A percentile compares a stretch with the other conserved stretches of the same genome.
These are phyloP conservation scores for Megalops atlanticus DNA, from an alignment of 2,113 vertebrate genomes.

Conservation along the genomic window DNA sequence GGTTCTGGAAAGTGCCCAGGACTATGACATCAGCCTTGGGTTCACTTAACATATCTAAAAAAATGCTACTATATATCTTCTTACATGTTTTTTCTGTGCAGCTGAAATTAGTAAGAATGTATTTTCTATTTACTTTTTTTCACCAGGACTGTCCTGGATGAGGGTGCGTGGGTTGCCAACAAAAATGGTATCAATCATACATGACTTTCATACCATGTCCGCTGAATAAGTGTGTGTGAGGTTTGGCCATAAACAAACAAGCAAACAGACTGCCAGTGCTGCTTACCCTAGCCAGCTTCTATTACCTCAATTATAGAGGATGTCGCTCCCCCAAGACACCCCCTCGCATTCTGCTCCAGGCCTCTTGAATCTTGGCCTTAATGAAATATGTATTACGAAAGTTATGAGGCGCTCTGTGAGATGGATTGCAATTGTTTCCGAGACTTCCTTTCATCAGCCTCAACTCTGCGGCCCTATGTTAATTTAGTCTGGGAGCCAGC, in stretches of 20 bases:
- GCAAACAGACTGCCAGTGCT: slow-evolving; percentile 9
- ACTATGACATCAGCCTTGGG: slow-evolving; percentile 11
- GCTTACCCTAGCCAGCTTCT: background rate
- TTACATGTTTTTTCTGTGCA: background rate
- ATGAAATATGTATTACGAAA: slow-evolving; percentile 51
- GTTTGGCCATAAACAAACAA: slow-evolving; percentile 23
- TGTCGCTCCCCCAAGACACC: slow-evolving; percentile 49
- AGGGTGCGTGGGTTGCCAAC: background rate
- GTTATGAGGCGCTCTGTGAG: slow-evolving; percentile 44
- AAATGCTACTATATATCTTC: slow-evolving; percentile 1
- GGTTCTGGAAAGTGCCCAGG: background rate
- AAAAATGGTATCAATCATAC: slow-evolving; percentile 17
- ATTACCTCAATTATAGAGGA: slow-evolving; percentile 27
- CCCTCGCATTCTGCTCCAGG: slow-evolving; percentile 53
- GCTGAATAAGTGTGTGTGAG: slow-evolving; percentile 3
- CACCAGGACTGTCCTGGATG: background rate
- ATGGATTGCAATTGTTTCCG: slow-evolving; percentile 42
- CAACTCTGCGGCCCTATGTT: slow-evolving; percentile 33
- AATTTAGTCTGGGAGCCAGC: slow-evolving; percentile 39
- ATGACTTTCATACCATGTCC: slow-evolving; percentile 18
- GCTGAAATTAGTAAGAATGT: background rate
- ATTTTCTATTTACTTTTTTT: background rate
- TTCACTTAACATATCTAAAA: slow-evolving; percentile 2
- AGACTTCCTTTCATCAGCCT: slow-evolving; percentile 49
- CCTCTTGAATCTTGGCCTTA: slow-evolving; percentile 48